Percentiles rank a stretch among this genome's conserved stretches.
These are phyloP conservation scores for Rhinolophus sinicus DNA, from an alignment of 2,113 vertebrate genomes.

Conservation along the genomic window DNA sequence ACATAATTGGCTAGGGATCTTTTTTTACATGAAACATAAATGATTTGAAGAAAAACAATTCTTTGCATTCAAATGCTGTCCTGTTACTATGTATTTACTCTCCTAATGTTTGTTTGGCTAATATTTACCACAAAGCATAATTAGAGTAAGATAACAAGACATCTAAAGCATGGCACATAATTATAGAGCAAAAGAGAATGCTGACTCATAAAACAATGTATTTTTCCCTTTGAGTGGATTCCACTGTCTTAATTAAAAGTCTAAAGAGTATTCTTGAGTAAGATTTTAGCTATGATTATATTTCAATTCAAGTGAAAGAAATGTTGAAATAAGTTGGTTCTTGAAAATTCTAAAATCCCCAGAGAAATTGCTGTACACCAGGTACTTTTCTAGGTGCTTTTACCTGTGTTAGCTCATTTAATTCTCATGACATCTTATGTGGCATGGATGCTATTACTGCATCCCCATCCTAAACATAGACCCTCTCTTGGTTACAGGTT, in stretches of 20 bases:
- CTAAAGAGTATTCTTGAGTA: conserved; percentile 16
- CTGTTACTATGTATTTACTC: not conserved
- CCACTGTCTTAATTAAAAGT: conserved; percentile 52
- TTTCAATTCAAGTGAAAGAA: conserved; percentile 37
- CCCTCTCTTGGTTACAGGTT: not conserved
- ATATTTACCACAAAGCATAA: conserved; percentile 56
- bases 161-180: conserved; percentile 16
- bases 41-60: not conserved
- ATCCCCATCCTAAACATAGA: not conserved
- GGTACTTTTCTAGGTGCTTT: not conserved
- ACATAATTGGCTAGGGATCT: conserved; percentile 39
- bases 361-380: not conserved
- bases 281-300: conserved; percentile 16
- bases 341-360: conserved; percentile 9
- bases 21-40: conserved; percentile 46
- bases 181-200: conserved; percentile 47
- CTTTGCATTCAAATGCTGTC: not conserved
- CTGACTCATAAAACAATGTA: conserved; percentile 21
- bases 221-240: conserved; percentile 34
- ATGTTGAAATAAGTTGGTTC: not conserved
- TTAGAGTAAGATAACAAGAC: conserved; percentile 36
- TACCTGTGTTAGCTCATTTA: not conserved
- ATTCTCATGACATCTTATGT: not conserved
- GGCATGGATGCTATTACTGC: rapidly evolving
- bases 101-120: conserved; percentile 29